Base-by-base conservation (phyloP, 2,113 vertebrate genomes). In the Platichthys flesus region DNA sequence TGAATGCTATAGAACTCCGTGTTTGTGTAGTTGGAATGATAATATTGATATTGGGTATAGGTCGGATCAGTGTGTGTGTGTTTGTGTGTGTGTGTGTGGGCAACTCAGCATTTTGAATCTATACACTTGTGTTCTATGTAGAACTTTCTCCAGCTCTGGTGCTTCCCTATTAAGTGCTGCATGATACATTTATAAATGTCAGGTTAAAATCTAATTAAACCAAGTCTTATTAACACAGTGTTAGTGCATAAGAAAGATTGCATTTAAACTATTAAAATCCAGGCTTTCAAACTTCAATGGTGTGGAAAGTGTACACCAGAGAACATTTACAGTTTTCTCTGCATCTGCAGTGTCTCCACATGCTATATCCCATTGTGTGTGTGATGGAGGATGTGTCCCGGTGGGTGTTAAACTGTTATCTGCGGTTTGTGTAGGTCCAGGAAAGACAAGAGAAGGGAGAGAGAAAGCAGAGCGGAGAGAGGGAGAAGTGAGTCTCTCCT, bases 401-500 rank as follows among this genome's bases (percentile, higher is more conserved):
- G 57, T 42, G 31, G 45, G 52, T 80, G 71, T 86, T 78, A 54
- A 87, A 82, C 58, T 86, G 83, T 88, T 84, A 86, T 85, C 67
- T 71, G 79, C 86, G 66, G 81, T 71, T 59, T 83, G 35, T 76
- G 26, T 67, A 37, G 55, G 75, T 88, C 72, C 73, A 66, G 71
- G 69, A 76, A 73, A 82, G 75, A 81, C 52, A 82, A 68, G 83
- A 69, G 79, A 83, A 49, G 58, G 70, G 64, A 83, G 76, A 79
- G 57, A 69, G 76, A 85, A 71, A 51, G 47, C 91, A 82, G 65
- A 65, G 67, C 75, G 85, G 83, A 77, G 79, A 86, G 40, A 86
- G 40, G 59, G 58, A 79, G 87, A 86, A 90, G 85, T 80, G 76
- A 86, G 74, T 81, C 62, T 88, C 91, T 90, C 88, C 91, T 90